Evolutionary conservation across 1,140 invertebrate genomes (phyloP), one percentile per base, ranked within the genome.

Genomic region (Metaphire vulgaris): DNA sequence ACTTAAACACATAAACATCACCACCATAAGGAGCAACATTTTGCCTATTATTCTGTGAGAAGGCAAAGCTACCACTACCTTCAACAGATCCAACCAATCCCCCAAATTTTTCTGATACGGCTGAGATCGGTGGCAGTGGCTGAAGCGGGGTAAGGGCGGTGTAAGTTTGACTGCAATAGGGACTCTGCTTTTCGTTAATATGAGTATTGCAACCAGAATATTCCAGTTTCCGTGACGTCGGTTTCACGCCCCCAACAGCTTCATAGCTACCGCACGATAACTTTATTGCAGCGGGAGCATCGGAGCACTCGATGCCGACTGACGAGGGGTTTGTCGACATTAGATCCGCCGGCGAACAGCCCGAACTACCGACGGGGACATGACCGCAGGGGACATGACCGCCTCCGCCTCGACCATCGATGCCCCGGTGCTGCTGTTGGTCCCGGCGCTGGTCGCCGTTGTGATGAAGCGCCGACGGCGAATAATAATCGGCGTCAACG

Each of bases 81-180:
- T 90, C 86, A 30, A 79, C 76, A 41, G 79, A 76, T 21, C 74
- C 71, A 56, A 76, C 70, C 76, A 84, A 84, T 80, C 87, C 86
- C 71, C 85, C 84, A 81, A 90, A 90, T 81, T 90, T 90, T 80
- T 98, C 95, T 33, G 95, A 97, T 89, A 98, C 96, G 29, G 96
- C 98, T n/a, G 95, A 97, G 81, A 98, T 98, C 69, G 97, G 96
- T 72, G 97, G 96, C 82, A 98, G 88, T 33, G 96, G 96, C 84
- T 98, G 94, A 21, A 98, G 88, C 0, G 96, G 95, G 41, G 96
- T 98, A 30, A 98, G 89, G 0, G 96, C 98, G 29, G 96, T 95
- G 88, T 98, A 98, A 64, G 92, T 93, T 85, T 95, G 94, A 34
- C 94, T 92, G 66, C 92, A 92, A 76, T 81, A 82, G n/a, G 85